Evolutionary conservation across 2,797 vertebrate species (phyloP).

Genomic region (Eupleurogrammus muticus): DNA sequence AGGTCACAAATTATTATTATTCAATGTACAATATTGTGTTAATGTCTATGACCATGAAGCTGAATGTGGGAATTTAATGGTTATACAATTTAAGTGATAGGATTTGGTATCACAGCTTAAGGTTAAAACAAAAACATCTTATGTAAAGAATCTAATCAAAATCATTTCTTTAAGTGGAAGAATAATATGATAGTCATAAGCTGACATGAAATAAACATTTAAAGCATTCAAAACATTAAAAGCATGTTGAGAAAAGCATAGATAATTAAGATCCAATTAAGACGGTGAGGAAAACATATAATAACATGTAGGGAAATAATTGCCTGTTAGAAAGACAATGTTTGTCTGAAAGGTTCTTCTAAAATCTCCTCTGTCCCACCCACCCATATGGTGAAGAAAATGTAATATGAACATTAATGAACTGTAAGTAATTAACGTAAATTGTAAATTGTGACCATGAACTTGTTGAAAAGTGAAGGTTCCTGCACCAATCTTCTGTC

Average conservation of each 20-base stretch:
- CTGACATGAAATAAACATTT: no score
- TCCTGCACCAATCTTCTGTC: background rate
- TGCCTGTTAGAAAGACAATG: no score
- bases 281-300: no score
- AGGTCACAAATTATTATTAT: background rate
- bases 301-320: no score
- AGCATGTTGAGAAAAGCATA: no score
- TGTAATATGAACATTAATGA: no score
- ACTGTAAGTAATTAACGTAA: background rate
- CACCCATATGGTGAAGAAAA: no score
- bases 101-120: background rate
- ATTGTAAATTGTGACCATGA: slow-evolving; percentile 14
- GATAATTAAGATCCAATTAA: no score
- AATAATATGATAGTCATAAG: no score
- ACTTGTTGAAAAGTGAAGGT: slow-evolving; percentile 12
- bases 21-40: background rate
- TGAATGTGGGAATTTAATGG: background rate
- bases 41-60: background rate
- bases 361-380: no score
- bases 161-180: background rate
- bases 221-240: no score
- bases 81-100: background rate
- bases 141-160: background rate
- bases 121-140: background rate
- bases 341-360: no score